Percentiles rank a stretch among this genome's conserved stretches.
Conservation (phyloP, 1,140 invertebrate genomes). For the Pseudomyrmex concolor region DNA sequence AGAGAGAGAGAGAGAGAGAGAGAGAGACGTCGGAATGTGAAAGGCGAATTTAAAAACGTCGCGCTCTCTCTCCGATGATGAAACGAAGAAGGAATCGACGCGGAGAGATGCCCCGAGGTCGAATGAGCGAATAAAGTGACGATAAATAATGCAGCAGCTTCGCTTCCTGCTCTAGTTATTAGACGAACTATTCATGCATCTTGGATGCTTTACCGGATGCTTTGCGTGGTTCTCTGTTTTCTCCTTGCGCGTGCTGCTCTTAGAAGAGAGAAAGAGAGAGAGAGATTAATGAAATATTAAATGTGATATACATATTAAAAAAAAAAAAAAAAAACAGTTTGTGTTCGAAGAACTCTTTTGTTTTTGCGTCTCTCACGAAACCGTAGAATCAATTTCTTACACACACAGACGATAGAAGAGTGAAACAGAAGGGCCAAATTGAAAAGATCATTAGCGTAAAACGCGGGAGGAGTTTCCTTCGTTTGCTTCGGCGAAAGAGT, state of each 20-base stretch:
- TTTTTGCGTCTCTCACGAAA: too few species aligned
- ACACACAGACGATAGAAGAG: too few species aligned
- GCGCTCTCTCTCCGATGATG: slow-evolving; percentile 30
- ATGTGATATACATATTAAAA: too few species aligned
- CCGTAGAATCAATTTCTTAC: too few species aligned
- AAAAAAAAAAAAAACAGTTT: too few species aligned
- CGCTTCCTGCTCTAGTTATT: slow-evolving; percentile 58
- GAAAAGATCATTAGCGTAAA: slow-evolving; percentile 17
- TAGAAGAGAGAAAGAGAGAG: neutral
- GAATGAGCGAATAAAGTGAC: slow-evolving; percentile 28
- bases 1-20: too few species aligned
- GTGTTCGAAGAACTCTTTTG: too few species aligned
- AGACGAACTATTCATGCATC: slow-evolving; percentile 57
- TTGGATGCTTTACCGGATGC: neutral
- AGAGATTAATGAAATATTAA: too few species aligned
- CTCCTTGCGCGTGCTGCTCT: neutral
- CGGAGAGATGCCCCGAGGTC: neutral
- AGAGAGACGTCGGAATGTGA: too few species aligned
- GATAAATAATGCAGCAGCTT: slow-evolving; percentile 62
- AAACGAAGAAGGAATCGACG: slow-evolving; percentile 33
- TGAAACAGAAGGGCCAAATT: neutral
- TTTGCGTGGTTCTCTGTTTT: neutral
- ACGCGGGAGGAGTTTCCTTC: neutral
- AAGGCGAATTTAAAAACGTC: too few species aligned
- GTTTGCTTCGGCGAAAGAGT: slow-evolving; percentile 19